Evolutionary conservation across 2,113 vertebrate genomes (phyloP), one percentile per base, ranked within the genome.

Genomic region (Tiliqua scincoides): DNA sequence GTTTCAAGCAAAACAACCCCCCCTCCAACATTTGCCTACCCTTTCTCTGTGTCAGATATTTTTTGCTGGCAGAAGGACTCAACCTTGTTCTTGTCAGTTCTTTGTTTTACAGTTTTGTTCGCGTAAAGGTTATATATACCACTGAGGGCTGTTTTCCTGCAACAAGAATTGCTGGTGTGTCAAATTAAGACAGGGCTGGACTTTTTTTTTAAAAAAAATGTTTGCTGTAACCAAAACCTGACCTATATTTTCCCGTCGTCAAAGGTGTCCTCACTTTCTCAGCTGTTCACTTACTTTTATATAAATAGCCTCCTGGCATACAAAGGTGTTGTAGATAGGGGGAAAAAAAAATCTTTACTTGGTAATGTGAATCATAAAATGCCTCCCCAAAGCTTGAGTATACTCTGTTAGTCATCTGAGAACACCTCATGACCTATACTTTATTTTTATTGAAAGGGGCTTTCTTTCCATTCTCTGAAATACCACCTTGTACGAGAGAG

Each of bases 181-280:
- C 91, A 81, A 86, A 89, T 82, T 57, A 85, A 85, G 84, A 35
- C 7, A 83, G 87, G 87, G 37, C 67, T 85, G 48, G 87, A 84
- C 8, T 76, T 83, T 20, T 21, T 82, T 85, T 87, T n/a, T 17
- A 85, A 78, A 79, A 85, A 85, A 78, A 79, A 85, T 5, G 4
- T 72, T 90, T 89, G 35, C n/a, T 89, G 0, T 57, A 70, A 68
- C 63, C 52, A 89, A 83, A 77, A 84, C 72, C 85, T 25, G 62
- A 48, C 25, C 59, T 54, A 1, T 71, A 37, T 62, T 91, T 83
- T 52, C 17, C n/a, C 63, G 35, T 43, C 71, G 65, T 35, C 67
- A 83, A 59, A 59, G 37, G 54, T 30, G 57, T 68, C 61, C 35
- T 86, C 43, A 40, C 52, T 85, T 88, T 32, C 27, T 72, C 77